A percentile compares a stretch with the other conserved stretches of the same genome.
Conservation (phyloP, 2,113 vertebrate genomes). For the Bujurquina vittata region DNA sequence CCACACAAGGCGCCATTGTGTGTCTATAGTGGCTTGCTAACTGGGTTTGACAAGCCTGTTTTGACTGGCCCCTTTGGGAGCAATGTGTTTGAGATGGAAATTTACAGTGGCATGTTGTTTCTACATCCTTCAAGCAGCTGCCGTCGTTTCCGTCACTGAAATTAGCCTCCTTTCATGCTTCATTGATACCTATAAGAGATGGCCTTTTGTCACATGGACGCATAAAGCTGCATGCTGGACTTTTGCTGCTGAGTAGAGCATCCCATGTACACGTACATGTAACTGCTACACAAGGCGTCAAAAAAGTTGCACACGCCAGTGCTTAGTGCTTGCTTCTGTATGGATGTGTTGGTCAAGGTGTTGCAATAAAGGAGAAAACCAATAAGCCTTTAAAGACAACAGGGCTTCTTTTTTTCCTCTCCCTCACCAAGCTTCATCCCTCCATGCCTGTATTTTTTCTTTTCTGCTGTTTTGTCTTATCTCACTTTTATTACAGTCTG, state of each 20-base stretch:
- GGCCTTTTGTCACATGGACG: slow-evolving; percentile 4
- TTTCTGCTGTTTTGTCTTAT: slow-evolving; percentile 5
- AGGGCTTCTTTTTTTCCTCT: not conserved
- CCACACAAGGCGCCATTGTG: slow-evolving; percentile 70
- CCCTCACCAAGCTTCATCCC: not conserved
- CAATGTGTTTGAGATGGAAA: slow-evolving; percentile 73
- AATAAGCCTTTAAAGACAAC: slow-evolving; percentile 49
- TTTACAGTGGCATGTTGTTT: slow-evolving; percentile 72
- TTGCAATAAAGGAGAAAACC: slow-evolving; percentile 54
- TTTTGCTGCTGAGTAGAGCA: not conserved
- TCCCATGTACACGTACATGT: not conserved
- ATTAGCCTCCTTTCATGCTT: slow-evolving; percentile 45
- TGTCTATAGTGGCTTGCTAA: slow-evolving; percentile 53
- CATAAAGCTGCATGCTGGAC: not conserved
- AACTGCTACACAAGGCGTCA: not conserved
- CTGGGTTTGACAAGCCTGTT: slow-evolving; percentile 65
- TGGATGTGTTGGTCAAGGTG: not conserved
- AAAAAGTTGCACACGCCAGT: not conserved
- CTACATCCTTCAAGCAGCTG: slow-evolving; percentile 42
- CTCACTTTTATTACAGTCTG: slow-evolving; percentile 1
- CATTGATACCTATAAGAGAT: slow-evolving; percentile 27
- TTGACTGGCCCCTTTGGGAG: slow-evolving; percentile 69
- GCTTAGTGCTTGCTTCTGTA: not conserved
- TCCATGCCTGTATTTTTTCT: slow-evolving; percentile 3
- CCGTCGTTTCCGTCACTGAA: slow-evolving; percentile 25